Conservation (phyloP, 2,113 vertebrate species). For the Xiphorhynchus elegans region DNA sequence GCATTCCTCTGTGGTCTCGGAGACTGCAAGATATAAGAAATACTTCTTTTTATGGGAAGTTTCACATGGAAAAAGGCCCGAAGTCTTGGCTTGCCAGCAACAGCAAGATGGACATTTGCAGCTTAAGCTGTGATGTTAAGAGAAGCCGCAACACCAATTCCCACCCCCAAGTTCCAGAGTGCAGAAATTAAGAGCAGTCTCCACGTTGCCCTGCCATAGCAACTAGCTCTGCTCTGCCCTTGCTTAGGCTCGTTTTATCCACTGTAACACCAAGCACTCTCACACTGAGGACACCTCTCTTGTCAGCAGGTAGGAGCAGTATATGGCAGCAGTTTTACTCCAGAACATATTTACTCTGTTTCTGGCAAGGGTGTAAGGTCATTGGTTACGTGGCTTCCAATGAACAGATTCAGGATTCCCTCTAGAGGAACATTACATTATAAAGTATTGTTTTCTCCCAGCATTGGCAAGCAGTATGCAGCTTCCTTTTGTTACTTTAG, state of each 20-base stretch:
- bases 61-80: neutral
- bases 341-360: neutral
- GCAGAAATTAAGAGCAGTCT: neutral
- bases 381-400: neutral
- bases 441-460: neutral
- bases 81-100: neutral
- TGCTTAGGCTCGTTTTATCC: neutral
- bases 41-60: neutral
- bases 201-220: fast-evolving
- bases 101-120: neutral
- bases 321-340: neutral
- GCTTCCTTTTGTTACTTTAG: neutral
- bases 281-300: neutral
- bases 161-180: neutral
- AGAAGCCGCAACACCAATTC: neutral
- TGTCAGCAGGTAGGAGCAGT: neutral
- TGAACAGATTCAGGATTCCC: neutral
- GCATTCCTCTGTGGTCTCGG: neutral
- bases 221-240: neutral
- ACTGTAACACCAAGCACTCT: neutral
- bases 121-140: neutral
- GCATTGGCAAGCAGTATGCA: fast-evolving
- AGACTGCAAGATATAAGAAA: neutral
- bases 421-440: neutral
- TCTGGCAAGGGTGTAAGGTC: neutral